Conservation (phyloP, 2,888 invertebrate genomes). For the Thera obeliscata region DNA sequence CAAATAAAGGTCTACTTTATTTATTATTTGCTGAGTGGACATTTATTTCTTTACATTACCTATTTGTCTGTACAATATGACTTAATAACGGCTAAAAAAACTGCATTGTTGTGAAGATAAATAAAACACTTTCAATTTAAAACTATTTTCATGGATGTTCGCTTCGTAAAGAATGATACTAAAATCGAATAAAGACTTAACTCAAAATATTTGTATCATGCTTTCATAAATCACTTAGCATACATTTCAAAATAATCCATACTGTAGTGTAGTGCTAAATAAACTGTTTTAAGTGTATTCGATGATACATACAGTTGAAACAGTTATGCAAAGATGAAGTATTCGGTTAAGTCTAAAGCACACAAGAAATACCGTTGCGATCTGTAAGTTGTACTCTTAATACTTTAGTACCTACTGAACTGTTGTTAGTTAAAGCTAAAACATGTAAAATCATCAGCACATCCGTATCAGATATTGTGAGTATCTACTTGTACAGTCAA, state of each 20-base stretch:
- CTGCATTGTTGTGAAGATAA: no score
- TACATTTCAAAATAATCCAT: not conserved
- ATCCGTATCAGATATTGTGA: constrained; percentile 4
- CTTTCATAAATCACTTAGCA: not conserved
- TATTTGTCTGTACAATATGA: no score
- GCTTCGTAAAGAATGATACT: no score
- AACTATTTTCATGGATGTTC: no score
- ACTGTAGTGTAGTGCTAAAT: not conserved
- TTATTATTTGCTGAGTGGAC: no score
- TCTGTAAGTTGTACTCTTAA: not conserved
- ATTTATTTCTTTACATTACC: no score
- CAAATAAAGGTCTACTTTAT: no score
- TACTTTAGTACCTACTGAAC: not conserved
- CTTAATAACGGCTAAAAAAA: no score
- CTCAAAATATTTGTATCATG: not conserved
- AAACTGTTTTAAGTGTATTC: not conserved
- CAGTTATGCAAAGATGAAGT: constrained; percentile 2
- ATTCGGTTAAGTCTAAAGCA: constrained; percentile 3
- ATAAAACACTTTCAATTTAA: no score
- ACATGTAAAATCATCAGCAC: constrained; percentile 20
- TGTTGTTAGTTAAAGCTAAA: not conserved
- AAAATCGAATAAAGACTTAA: not conserved
- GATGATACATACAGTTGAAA: not conserved
- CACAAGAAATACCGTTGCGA: not conserved
- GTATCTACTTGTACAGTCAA: not conserved